phyloP scores from a whole-genome alignment of 2,888 invertebrate species.

The Suillia variegata region DNA sequence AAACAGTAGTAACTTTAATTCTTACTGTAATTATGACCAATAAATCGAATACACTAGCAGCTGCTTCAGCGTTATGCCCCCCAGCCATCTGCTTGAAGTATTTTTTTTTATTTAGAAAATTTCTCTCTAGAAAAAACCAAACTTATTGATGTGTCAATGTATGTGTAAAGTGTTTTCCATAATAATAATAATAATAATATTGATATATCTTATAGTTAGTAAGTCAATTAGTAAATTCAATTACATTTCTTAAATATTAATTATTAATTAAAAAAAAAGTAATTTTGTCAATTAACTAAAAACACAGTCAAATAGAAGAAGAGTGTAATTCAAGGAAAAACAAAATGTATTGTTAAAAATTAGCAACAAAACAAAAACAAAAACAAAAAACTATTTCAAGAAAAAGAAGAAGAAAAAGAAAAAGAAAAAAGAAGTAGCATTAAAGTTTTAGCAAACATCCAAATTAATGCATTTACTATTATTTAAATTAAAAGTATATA shows the following conservation, averaged over 20 bases:
- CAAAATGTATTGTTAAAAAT: background rate
- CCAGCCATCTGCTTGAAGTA: too few species aligned
- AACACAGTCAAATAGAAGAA: background rate
- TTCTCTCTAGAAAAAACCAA: too few species aligned
- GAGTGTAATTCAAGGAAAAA: background rate
- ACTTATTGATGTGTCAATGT: background rate
- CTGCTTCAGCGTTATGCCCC: too few species aligned
- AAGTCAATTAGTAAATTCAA: background rate
- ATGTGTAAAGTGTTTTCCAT: conserved; percentile 1
- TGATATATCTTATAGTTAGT: conserved; percentile 30
- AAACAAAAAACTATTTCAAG: background rate
- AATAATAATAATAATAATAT: too few species aligned
- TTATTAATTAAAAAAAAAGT: background rate
- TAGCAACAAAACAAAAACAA: background rate
- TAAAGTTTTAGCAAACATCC: background rate
- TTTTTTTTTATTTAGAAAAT: too few species aligned
- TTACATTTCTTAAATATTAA: too few species aligned
- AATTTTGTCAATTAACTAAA: conserved; percentile 11
- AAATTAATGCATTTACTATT: background rate
- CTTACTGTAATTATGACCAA: too few species aligned
- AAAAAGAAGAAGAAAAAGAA: too few species aligned
- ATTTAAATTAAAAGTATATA: background rate
- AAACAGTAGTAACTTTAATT: too few species aligned
- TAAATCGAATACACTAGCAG: too few species aligned
- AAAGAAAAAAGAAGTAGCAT: too few species aligned